Percentiles rank a stretch among this genome's conserved stretches.
phyloP scores from a whole-genome alignment of 1,140 invertebrate genomes.

The Paraescarpia echinospica region DNA sequence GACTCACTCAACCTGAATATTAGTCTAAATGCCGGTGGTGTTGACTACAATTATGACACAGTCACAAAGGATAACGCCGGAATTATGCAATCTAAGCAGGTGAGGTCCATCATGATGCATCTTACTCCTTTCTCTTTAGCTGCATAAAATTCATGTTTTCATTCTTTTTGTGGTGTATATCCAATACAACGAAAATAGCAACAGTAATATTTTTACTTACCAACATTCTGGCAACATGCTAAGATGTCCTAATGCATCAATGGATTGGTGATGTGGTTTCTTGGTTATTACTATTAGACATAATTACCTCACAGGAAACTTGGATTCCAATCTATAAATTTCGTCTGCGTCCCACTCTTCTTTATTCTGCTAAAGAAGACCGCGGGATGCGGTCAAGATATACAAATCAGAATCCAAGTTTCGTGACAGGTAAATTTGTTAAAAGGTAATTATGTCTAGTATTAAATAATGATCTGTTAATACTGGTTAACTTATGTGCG shows the following conservation, averaged over 20 bases:
- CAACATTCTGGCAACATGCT: not conserved
- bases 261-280: too few species aligned
- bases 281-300: not conserved
- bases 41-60: not conserved
- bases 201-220: not conserved
- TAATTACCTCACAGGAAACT: too few species aligned
- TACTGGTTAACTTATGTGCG: too few species aligned
- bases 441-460: too few species aligned
- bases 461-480: too few species aligned
- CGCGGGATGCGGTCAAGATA: too few species aligned
- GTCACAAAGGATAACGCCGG: not conserved
- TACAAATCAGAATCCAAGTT: too few species aligned
- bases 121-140: not conserved
- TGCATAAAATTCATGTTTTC: not conserved
- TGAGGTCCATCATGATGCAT: not conserved
- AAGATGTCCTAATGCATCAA: not conserved
- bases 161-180: not conserved
- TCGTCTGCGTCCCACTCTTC: too few species aligned
- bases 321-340: too few species aligned
- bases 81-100: constrained; percentile 10
- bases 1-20: not conserved
- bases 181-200: not conserved
- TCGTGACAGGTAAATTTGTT: too few species aligned
- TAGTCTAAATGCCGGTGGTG: not conserved
- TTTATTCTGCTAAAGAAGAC: too few species aligned